Base-by-base conservation (phyloP, 2,888 invertebrate species). In the Papilio gigon region DNA sequence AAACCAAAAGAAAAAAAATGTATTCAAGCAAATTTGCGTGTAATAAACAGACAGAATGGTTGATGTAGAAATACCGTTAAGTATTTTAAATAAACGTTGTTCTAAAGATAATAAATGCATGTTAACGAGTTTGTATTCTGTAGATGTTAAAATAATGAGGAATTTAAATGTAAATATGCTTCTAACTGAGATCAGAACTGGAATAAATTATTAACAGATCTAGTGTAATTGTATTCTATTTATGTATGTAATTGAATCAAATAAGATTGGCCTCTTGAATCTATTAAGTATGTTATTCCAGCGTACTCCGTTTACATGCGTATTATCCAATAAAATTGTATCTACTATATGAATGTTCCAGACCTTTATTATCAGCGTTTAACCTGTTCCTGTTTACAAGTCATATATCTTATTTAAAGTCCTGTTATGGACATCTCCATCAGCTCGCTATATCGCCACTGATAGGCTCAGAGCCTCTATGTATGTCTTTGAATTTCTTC, bases 371-470 rank as follows among this genome's bases (percentile, higher is more conserved):
- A 59, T 11, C 50, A 53, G 17, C 22, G 11, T 35, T 47, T 20
- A 66, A 66, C 44, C 22, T 37, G 60, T 50, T 47, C 66, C 60
- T 66, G 66, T 66, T 66, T 60, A 66, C 60, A 17, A 65, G 20
- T 44, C 56, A 14, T 58, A 42, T 42, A n/a, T 33, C 42, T 30
- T 20, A 22, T 58, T 33, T 56, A 30, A 42, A 56, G 65, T 42
- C 40, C n/a, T 17, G 4, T 30, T 30, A 2, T 17, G 11, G 1
- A 47, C 6, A n/a, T n/a, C n/a, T n/a, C n/a, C n/a, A n/a, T n/a
- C n/a, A n/a, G n/a, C n/a, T n/a, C n/a, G n/a, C n/a, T n/a, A n/a
- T n/a, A n/a, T n/a, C n/a, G n/a, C n/a, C n/a, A n/a, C n/a, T n/a
- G n/a, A n/a, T n/a, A n/a, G n/a, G n/a, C n/a, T n/a, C n/a, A n/a